Evolutionary conservation across 1,140 invertebrate genomes (phyloP).

Genomic region (Dolichoris vasculosae): DNA sequence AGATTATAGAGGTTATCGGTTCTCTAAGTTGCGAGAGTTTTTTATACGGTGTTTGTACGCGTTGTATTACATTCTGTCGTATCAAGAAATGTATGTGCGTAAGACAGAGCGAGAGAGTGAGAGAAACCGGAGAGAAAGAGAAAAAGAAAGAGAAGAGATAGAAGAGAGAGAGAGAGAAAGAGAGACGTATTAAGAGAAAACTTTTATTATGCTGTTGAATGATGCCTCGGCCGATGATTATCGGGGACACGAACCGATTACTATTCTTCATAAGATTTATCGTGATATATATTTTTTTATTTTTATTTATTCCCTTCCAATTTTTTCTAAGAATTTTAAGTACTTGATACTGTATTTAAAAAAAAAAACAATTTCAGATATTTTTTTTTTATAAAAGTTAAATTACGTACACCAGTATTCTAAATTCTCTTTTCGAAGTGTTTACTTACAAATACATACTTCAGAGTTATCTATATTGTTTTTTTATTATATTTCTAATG

Average conservation of each 20-base stretch:
- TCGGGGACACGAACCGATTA: slow-evolving; percentile 25
- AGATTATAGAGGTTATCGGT: slow-evolving; percentile 58
- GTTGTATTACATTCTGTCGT: slow-evolving; percentile 8
- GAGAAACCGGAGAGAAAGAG: not conserved
- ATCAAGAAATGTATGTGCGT: not conserved
- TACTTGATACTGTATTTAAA: too few relatives aligned
- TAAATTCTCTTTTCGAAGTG: too few relatives aligned
- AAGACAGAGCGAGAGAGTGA: not conserved
- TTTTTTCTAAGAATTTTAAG: not conserved
- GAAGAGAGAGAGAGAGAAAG: not conserved
- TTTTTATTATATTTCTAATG: too few relatives aligned
- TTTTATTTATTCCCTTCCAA: not conserved
- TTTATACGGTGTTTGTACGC: slow-evolving; percentile 11
- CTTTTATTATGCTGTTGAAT: slow-evolving; percentile 34
- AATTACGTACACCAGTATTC: too few relatives aligned
- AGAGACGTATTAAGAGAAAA: not conserved
- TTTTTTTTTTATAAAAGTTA: too few relatives aligned
- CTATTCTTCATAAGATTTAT: slow-evolving; percentile 7
- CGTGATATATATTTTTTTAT: not conserved
- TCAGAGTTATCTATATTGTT: too few relatives aligned
- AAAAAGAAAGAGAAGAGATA: not conserved
- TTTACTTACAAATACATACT: too few relatives aligned
- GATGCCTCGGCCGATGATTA: slow-evolving; percentile 38
- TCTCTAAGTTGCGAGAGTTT: slow-evolving; percentile 27
- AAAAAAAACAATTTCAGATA: too few relatives aligned